Base-by-base conservation (phyloP, 35 echinoderm and acorn worm genomes). In the Eucidaris tribuloides region DNA sequence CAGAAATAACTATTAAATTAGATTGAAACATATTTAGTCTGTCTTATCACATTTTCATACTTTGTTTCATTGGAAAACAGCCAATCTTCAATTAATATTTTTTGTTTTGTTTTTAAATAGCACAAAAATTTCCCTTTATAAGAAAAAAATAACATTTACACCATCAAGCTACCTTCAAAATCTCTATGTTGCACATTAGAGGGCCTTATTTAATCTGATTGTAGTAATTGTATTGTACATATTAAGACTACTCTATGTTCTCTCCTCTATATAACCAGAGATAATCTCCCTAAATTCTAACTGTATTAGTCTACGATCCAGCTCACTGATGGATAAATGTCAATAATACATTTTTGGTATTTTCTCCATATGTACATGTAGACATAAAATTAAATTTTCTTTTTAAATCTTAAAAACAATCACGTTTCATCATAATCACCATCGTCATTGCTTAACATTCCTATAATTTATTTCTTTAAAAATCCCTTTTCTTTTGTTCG, bases 281-380 rank as follows among this genome's bases (percentile, higher is more conserved):
- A 36, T 36, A n/a, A 9, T 74, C 61, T 64, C 34, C 68, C 68
- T 74, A 74, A 33, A 25, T 41, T 34, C 61, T 74, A 41, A 42
- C 68, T 74, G 35, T 35, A 30, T 74, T 74, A 74, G 68, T 74
- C 68, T 74, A 74, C 68, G 44, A 42, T 74, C 68, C 68, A 74
- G 68, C 68, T 40, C 68, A 35, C 68, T 74, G 68, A 74, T 74
- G 68, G 25, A 64, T 64, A 64, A 74, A 74, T 74, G 68, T 74
- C 68, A 74, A 74, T 74, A 74, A 74, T 74, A 74, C 68, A 74
- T 74, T 74, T 74, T 74, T 74, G 68, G 68, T 74, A 74, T 74
- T 36, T 74, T 74, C 68, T 74, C 68, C 68, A 74, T 74, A 74
- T 74, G 68, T 74, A 74, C 68, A 74, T 42, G 38, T 74, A 38